A percentile compares a stretch with the other conserved stretches of the same genome.
phyloP scores from a whole-genome alignment of 2,888 invertebrate genomes.

The Leptinotarsa juncta region DNA sequence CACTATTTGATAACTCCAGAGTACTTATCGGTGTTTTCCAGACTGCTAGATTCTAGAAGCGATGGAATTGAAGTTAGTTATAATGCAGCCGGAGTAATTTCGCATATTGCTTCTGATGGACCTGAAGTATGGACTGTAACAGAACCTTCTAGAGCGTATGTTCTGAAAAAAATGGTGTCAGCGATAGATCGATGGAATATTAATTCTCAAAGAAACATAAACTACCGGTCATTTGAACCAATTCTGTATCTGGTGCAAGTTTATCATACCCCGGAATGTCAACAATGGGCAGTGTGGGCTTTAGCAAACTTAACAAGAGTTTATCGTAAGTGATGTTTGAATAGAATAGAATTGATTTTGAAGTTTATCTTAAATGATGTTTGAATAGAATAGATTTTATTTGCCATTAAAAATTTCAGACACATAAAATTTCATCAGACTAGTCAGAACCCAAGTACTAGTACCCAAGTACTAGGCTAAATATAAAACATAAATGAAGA shows the following conservation, averaged over 20 bases:
- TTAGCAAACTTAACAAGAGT: constrained; percentile 94
- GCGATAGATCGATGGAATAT: constrained; percentile 93
- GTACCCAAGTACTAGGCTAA: too few relatives aligned
- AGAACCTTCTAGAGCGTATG: constrained; percentile 77
- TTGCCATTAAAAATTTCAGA: too few relatives aligned
- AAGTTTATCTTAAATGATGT: constrained; percentile 85
- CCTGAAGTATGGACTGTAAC: constrained; percentile 82
- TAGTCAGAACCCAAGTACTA: too few relatives aligned
- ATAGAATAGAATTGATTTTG: too few relatives aligned
- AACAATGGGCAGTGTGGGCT: constrained; percentile 98
- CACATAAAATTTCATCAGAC: too few relatives aligned
- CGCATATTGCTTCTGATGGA: constrained; percentile 95
- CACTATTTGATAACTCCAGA: constrained; percentile 85
- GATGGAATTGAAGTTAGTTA: constrained; percentile 91
- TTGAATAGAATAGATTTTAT: neutral
- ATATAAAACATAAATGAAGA: too few relatives aligned
- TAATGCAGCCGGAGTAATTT: constrained; percentile 95
- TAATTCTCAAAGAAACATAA: constrained; percentile 89
- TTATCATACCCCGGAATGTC: constrained; percentile 90
- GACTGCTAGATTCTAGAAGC: constrained; percentile 84
- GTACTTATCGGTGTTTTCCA: constrained; percentile 88
- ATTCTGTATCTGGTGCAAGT: constrained; percentile 86
- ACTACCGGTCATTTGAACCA: constrained; percentile 96
- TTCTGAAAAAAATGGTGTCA: constrained; percentile 79
- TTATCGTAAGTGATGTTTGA: constrained; percentile 78